These are phyloP conservation scores for Corythornis cristatus DNA, from an alignment of 2,113 vertebrate genomes.

Conservation along the genomic window DNA sequence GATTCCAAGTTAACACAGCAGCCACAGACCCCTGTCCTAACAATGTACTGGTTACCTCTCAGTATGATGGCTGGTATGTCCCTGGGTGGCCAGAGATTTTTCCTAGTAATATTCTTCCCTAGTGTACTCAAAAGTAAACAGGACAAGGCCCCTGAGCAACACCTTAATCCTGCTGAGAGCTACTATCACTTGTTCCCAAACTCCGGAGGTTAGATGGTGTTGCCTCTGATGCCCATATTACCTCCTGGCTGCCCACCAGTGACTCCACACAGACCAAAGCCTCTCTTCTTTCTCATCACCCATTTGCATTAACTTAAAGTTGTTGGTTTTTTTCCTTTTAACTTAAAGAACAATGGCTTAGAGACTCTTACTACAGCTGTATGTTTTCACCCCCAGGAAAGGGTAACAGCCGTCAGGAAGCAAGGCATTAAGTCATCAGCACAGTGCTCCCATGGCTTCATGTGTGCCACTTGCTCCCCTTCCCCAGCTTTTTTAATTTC, in stretches of 20 bases:
- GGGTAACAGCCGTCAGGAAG: neutral
- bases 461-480: neutral
- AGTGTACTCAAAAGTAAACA: neutral
- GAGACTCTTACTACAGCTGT: neutral
- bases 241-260: neutral
- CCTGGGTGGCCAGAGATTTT: neutral
- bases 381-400: neutral
- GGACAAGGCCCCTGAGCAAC: neutral
- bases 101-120: neutral
- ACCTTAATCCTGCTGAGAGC: neutral
- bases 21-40: fast-evolving
- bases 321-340: neutral
- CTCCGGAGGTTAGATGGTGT: neutral
- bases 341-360: neutral
- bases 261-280: neutral
- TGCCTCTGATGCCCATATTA: neutral
- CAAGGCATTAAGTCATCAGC: constrained; percentile 14
- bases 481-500: constrained; percentile 36
- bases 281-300: neutral
- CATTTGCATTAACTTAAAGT: neutral
- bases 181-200: neutral
- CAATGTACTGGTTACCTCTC: neutral
- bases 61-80: neutral
- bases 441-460: neutral
- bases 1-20: neutral